Conservation (phyloP, 2,888 invertebrate species). For the Adela reaumurella region DNA sequence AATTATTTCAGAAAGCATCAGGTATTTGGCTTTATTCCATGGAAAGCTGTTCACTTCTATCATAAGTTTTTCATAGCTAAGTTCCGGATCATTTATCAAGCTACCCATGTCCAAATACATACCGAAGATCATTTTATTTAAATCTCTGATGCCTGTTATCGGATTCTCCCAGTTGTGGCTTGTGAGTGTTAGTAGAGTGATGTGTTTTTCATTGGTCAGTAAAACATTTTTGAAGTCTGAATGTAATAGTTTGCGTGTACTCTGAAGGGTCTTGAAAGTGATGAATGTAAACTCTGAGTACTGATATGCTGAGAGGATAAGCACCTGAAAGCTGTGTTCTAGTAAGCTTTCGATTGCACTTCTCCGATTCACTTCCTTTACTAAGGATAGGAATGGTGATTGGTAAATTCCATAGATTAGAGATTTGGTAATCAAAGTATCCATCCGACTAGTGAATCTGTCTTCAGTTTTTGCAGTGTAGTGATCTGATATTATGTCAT, state of each 20-base stretch:
- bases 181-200: slow-evolving; percentile 41
- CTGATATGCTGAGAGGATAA: slow-evolving; percentile 33
- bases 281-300: slow-evolving; percentile 53
- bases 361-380: slow-evolving; percentile 8
- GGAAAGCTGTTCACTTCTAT: slow-evolving; percentile 41
- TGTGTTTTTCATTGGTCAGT: slow-evolving; percentile 25
- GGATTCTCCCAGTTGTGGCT: slow-evolving; percentile 63
- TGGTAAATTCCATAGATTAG: slow-evolving; percentile 46
- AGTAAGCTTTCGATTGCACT: slow-evolving; percentile 16
- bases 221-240: slow-evolving; percentile 25
- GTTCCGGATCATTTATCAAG: slow-evolving; percentile 17
- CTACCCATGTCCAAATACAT: slow-evolving; percentile 24
- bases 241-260: slow-evolving; percentile 34
- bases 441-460: slow-evolving; percentile 1
- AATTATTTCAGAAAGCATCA: slow-evolving; percentile 51
- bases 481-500: slow-evolving; percentile 10
- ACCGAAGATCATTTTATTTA: slow-evolving; percentile 45
- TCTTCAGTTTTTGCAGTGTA: neutral
- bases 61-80: slow-evolving; percentile 21
- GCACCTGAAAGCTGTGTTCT: slow-evolving; percentile 22
- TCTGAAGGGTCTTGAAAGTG: slow-evolving; percentile 44
- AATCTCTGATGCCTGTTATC: slow-evolving; percentile 51
- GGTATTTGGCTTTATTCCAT: slow-evolving; percentile 58
- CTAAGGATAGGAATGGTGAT: slow-evolving; percentile 26
- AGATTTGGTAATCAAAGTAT: slow-evolving; percentile 22